Evolutionary conservation across 2,113 vertebrate genomes (phyloP).

Genomic region (Plecotus auritus): DNA sequence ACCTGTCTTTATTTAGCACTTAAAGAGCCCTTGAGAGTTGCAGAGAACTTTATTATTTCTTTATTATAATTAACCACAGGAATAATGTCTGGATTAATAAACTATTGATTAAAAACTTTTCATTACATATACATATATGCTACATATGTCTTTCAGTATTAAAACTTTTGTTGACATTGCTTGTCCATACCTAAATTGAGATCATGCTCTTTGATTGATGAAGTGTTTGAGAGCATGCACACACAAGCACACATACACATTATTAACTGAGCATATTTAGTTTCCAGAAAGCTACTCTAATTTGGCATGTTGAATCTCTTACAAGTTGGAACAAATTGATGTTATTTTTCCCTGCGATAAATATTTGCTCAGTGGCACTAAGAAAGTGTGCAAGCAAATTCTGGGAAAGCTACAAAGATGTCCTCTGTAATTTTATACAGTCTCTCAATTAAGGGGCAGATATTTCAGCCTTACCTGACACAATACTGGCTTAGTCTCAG

Average conservation of each 20-base stretch:
- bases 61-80: background rate
- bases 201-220: background rate
- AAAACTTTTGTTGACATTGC: background rate
- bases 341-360: conserved; percentile 1
- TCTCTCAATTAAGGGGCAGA: background rate
- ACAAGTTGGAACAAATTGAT: background rate
- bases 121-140: background rate
- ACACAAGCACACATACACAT: too few species aligned
- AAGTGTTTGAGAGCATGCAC: background rate
- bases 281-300: background rate
- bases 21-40: background rate
- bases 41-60: background rate
- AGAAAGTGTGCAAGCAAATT: background rate
- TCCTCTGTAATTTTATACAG: background rate
- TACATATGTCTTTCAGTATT: background rate
- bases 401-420: background rate
- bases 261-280: background rate
- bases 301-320: background rate
- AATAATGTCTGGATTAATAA: background rate
- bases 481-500: background rate
- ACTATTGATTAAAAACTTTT: background rate
- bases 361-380: background rate
- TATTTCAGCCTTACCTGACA: background rate
- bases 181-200: background rate
- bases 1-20: background rate